Evolutionary conservation across 2,888 invertebrate genomes (phyloP), one percentile per base, ranked within the genome.

Genomic region (Agrochola lota): DNA sequence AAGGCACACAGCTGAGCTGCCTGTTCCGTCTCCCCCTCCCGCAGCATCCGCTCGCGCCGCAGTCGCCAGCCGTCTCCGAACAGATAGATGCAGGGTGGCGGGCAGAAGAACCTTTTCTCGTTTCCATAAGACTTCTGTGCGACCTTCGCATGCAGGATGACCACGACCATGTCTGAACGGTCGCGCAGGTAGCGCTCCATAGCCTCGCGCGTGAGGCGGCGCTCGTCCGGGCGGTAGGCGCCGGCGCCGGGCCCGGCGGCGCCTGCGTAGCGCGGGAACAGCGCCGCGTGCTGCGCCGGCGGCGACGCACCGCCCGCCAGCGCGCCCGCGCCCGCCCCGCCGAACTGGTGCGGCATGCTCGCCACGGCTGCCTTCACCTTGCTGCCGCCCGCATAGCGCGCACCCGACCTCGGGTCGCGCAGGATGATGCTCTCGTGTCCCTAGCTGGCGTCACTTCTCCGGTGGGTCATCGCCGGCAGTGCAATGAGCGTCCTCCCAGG

Each of bases 101-200:
- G 99, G 91, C 99, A 99, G 97, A 99, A 99, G 97, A 99, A 99
- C 84, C 99, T 97, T 95, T 99, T 99, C 94, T 99, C 99, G 94
- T 99, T 99, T 85, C 99, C 99, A 93, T 99, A 99, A 0, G 99
- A 99, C 94, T 99, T 99, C 95, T 99, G 99, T 55, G 99, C 99
- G 70, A 99, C 99, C 97, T 99, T 99, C 69, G 99, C 99, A 96
- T 99, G 99, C 77, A 99, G 97, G 90, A 99, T 99, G 72, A 99
- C 99, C 79, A 99, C 98, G 40, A 99, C 98, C 98, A 99, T 99
- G 94, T 99, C 99, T 90, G 98, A 98, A 89, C 99, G 97, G 93
- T 99, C 99, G 77, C 99, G 97, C 90, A 99, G 97, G 94, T 99
- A 99, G 77, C 99, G 98, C 94, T 99, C 99, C 99, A 99, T 99